Evolutionary conservation across 2,797 vertebrate genomes (phyloP).

Genomic region (Choloepus didactylus): DNA sequence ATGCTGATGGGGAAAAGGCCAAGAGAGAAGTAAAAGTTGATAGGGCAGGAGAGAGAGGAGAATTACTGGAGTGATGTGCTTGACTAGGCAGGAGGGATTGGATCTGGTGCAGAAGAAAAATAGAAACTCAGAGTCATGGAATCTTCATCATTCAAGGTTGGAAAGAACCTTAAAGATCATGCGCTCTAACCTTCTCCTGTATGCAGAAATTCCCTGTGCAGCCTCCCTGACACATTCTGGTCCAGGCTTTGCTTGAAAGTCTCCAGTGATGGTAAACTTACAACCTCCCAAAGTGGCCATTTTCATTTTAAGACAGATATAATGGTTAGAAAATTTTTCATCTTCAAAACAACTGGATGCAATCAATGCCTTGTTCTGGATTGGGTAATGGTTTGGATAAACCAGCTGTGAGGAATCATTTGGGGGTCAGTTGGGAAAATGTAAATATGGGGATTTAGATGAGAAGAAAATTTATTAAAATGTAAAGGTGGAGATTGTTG

Average conservation of each 20-base stretch:
- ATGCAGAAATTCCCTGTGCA: background rate
- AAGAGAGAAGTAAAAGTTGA: constrained; percentile 23
- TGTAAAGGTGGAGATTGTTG: background rate
- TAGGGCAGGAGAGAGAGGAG: background rate
- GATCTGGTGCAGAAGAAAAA: background rate
- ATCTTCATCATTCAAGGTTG: constrained; percentile 1
- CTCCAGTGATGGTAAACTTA: constrained; percentile 41
- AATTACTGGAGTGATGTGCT: background rate
- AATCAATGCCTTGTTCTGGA: constrained; percentile 12
- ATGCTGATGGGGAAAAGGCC: constrained; percentile 13
- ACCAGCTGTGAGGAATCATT: background rate
- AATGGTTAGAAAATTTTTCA: background rate
- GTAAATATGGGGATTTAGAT: constrained; percentile 3
- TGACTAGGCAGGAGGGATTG: constrained; percentile 12
- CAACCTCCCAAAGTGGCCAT: constrained; percentile 22
- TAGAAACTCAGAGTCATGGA: background rate
- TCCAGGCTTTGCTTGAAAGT: constrained; percentile 43
- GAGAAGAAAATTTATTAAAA: constrained; percentile 49
- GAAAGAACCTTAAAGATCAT: background rate
- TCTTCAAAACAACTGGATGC: constrained; percentile 36
- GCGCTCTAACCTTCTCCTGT: background rate
- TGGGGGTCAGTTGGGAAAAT: constrained; percentile 15
- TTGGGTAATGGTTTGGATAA: constrained; percentile 40
- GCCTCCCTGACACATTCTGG: background rate
- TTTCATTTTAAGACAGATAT: constrained; percentile 44